Conservation (phyloP, 30 jellyfish, hydroid and myxozoan genomes). For the Nemopilema nomurai region DNA sequence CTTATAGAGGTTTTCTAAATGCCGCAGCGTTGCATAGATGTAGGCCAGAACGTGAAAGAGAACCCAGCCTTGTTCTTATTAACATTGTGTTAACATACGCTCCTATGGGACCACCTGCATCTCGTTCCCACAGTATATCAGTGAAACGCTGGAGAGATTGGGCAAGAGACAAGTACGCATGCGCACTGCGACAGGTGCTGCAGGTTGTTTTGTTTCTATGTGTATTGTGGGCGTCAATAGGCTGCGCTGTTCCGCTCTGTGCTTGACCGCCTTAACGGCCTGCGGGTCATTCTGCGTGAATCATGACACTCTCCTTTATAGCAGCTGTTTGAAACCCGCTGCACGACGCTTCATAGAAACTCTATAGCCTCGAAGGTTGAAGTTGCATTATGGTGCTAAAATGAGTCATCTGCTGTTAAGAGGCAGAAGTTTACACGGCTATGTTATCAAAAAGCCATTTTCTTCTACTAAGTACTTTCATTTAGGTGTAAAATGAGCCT, state of each 20-base stretch:
- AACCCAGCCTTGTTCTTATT: conserved; percentile 72
- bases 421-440: background rate
- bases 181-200: conserved; percentile 85
- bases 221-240: conserved; percentile 79
- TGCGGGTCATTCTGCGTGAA: conserved; percentile 62
- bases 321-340: conserved; percentile 66
- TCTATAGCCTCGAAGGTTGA: background rate
- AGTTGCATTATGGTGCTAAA: background rate
- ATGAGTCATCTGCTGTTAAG: background rate
- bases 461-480: background rate
- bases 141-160: conserved; percentile 58
- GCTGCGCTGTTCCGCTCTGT: conserved; percentile 75
- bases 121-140: conserved; percentile 82
- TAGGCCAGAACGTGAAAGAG: conserved; percentile 74
- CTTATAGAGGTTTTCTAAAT: background rate
- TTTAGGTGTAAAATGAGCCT: background rate
- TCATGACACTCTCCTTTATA: conserved; percentile 28
- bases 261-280: conserved; percentile 85
- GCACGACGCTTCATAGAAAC: conserved; percentile 9
- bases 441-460: background rate
- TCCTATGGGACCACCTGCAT: conserved; percentile 88
- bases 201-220: conserved; percentile 87
- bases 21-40: conserved; percentile 56
- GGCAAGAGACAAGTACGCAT: conserved; percentile 70
- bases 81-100: conserved; percentile 83